phyloP scores from a whole-genome alignment of 2,888 invertebrate genomes.

The Conomelus anceps region DNA sequence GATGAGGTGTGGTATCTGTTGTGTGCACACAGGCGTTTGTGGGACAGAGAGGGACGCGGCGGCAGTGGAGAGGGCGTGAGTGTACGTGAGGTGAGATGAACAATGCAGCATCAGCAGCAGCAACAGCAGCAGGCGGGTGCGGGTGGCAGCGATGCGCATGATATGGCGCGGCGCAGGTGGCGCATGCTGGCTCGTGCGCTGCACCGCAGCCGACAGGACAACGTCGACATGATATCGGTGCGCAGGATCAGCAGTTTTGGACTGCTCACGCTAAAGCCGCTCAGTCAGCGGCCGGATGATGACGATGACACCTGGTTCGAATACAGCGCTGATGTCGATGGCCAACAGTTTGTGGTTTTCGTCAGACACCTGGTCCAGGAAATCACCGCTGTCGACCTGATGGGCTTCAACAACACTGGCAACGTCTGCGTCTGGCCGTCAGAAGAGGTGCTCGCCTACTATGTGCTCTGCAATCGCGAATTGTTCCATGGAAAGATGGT shows the following conservation, averaged over 20 bases:
- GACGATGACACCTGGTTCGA: slow-evolving; percentile 48
- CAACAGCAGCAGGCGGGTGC: slow-evolving; percentile 5
- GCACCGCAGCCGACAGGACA: slow-evolving; percentile 41
- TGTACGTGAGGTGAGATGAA: neutral
- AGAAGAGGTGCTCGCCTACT: slow-evolving; percentile 66
- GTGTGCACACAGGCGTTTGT: neutral
- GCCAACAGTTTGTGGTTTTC: slow-evolving; percentile 48
- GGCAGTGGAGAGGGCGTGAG: neutral
- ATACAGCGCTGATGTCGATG: slow-evolving; percentile 49
- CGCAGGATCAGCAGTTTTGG: slow-evolving; percentile 44
- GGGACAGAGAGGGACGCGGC: neutral
- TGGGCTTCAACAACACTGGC: slow-evolving; percentile 77
- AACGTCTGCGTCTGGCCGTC: slow-evolving; percentile 76
- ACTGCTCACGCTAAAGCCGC: slow-evolving; percentile 37
- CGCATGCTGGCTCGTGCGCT: slow-evolving; percentile 61
- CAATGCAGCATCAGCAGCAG: neutral
- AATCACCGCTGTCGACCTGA: slow-evolving; percentile 62
- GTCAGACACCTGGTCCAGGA: slow-evolving; percentile 54
- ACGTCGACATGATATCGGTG: slow-evolving; percentile 37
- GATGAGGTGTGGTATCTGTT: neutral
- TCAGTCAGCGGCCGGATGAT: slow-evolving; percentile 25
- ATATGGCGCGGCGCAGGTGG: slow-evolving; percentile 61
- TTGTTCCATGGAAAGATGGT: slow-evolving; percentile 58
- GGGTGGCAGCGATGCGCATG: slow-evolving; percentile 38
- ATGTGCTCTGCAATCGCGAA: slow-evolving; percentile 54